phyloP scores from a whole-genome alignment of 2,113 vertebrate species.

The Oceanites oceanicus region DNA sequence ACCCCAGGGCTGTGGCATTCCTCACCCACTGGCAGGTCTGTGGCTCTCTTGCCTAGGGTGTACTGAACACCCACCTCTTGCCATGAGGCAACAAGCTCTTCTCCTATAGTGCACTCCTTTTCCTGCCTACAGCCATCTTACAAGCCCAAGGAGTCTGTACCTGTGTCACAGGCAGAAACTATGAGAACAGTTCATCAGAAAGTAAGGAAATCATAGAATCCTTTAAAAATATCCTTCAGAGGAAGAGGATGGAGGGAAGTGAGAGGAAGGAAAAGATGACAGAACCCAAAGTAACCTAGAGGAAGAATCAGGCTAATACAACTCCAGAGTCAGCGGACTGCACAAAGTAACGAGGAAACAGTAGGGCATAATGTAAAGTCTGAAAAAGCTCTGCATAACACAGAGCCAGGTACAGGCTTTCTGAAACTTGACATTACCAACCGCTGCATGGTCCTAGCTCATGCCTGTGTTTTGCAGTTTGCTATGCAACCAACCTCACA shows the following conservation, averaged over 20 bases:
- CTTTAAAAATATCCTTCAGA: background rate
- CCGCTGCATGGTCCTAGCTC: background rate
- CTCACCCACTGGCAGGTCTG: background rate
- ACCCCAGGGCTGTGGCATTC: background rate
- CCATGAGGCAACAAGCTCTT: background rate
- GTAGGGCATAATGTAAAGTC: too few relatives aligned
- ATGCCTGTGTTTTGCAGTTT: background rate
- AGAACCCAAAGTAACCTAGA: background rate
- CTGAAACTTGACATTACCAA: background rate
- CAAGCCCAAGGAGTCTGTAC: background rate
- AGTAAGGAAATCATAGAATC: too few relatives aligned
- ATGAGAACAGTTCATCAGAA: background rate
- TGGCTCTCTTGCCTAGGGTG: background rate
- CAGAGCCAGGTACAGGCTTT: background rate
- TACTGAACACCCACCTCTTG: background rate
- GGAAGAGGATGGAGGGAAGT: background rate
- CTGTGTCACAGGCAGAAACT: background rate
- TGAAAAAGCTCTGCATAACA: background rate
- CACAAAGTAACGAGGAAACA: background rate
- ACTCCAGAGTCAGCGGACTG: background rate
- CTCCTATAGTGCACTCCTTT: too few relatives aligned
- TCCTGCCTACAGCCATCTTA: background rate
- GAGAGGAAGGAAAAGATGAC: background rate
- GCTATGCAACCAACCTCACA: background rate
- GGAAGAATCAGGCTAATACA: fast-evolving